Conservation (phyloP, 2,888 invertebrate genomes). For the Drosophila atroscutellata region DNA sequence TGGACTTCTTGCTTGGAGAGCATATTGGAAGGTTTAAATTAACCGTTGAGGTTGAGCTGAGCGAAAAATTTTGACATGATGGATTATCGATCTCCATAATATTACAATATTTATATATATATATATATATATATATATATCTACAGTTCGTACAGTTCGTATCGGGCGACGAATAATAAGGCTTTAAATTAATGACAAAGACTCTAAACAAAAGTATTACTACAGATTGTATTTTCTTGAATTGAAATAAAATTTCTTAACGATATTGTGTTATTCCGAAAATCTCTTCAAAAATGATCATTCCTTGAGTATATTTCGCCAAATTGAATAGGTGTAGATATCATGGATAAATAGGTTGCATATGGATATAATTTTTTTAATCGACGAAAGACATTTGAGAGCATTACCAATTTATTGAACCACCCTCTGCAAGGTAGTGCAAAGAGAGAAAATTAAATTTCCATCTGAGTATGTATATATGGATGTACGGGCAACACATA, state of each 20-base stretch:
- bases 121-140: conserved; percentile 6
- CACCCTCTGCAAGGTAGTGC: conserved; percentile 13
- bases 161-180: not conserved
- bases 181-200: not conserved
- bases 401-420: not conserved
- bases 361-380: not conserved
- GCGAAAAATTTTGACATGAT: conserved; percentile 63
- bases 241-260: not conserved
- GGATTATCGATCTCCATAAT: conserved; percentile 56
- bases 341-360: not conserved
- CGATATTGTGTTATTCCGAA: not conserved
- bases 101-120: conserved; percentile 5
- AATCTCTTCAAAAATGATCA: not conserved
- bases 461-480: conserved; percentile 5
- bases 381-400: not conserved
- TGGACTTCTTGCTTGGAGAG: conserved; percentile 20
- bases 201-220: conserved; percentile 11
- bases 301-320: not conserved
- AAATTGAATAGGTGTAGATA: not conserved
- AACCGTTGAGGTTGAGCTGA: conserved; percentile 41
- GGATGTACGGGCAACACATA: not conserved
- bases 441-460: conserved; percentile 8
- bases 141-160: conserved; percentile 1
- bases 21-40: conserved; percentile 28
- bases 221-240: not conserved